Conservation (phyloP, 2,888 invertebrate genomes). For the Plagiodera versicolora region DNA sequence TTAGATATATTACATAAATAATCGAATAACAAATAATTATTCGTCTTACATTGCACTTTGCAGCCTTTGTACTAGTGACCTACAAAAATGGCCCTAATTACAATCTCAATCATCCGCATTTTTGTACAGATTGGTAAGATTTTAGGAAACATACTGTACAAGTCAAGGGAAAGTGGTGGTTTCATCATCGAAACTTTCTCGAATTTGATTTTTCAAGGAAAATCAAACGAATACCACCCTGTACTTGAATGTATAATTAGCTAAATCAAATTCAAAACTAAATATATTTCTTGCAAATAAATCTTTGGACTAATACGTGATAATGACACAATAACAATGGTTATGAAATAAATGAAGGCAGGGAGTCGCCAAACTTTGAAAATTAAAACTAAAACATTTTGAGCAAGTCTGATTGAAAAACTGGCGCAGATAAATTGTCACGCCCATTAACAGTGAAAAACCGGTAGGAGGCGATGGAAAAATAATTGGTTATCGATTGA, state of each 20-base stretch:
- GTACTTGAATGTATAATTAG: not conserved
- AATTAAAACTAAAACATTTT: constrained; percentile 30
- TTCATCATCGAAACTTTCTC: not conserved
- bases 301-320: constrained; percentile 41
- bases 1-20: constrained; percentile 45
- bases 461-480: not conserved
- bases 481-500: constrained; percentile 12
- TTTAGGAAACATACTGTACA: not conserved
- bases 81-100: constrained; percentile 39
- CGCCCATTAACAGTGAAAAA: not conserved
- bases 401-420: constrained; percentile 26
- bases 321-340: constrained; percentile 40
- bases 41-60: constrained; percentile 50
- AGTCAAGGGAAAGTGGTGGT: no score
- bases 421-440: not conserved
- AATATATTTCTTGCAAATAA: constrained; percentile 32
- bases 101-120: constrained; percentile 38
- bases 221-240: not conserved
- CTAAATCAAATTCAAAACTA: constrained; percentile 4
- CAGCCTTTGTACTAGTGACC: constrained; percentile 47
- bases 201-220: not conserved
- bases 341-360: constrained; percentile 30
- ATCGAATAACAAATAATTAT: constrained; percentile 34
- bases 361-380: constrained; percentile 24
- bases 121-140: constrained; percentile 16